These are phyloP conservation scores for Scrobipalpa costella DNA, from an alignment of 2,888 invertebrate genomes.

Conservation along the genomic window DNA sequence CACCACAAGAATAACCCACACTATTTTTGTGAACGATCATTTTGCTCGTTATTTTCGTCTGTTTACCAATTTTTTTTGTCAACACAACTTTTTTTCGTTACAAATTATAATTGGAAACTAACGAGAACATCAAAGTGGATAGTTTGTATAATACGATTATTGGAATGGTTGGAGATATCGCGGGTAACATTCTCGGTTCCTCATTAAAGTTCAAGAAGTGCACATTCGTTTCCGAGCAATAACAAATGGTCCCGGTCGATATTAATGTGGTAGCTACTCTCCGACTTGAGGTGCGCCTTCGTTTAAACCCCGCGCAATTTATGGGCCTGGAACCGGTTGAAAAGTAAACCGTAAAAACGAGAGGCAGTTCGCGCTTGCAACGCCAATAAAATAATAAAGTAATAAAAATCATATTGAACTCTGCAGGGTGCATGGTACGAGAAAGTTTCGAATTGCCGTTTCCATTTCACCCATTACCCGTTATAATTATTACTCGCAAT, in stretches of 20 bases:
- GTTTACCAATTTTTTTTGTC: slow-evolving; percentile 65
- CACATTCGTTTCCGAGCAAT: slow-evolving; percentile 50
- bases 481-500: slow-evolving; percentile 53
- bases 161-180: slow-evolving; percentile 6
- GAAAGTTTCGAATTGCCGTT: slow-evolving; percentile 57
- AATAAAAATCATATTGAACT: slow-evolving; percentile 63
- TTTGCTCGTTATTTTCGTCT: slow-evolving; percentile 68
- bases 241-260: slow-evolving; percentile 64
- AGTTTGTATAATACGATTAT: slow-evolving; percentile 36
- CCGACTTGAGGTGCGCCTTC: slow-evolving; percentile 58
- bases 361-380: slow-evolving; percentile 65
- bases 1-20: slow-evolving; percentile 63
- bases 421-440: slow-evolving; percentile 58
- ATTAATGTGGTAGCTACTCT: slow-evolving; percentile 62
- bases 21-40: slow-evolving; percentile 71
- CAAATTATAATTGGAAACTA: slow-evolving; percentile 49
- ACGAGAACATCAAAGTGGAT: slow-evolving; percentile 54
- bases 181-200: slow-evolving; percentile 40
- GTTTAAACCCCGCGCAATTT: slow-evolving; percentile 64
- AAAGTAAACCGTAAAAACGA: slow-evolving; percentile 71
- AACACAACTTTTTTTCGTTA: slow-evolving; percentile 52
- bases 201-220: slow-evolving; percentile 49
- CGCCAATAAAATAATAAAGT: slow-evolving; percentile 73
- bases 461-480: slow-evolving; percentile 55
- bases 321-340: slow-evolving; percentile 61